Conservation (phyloP, 1,140 invertebrate species). For the Brachystomella parvula region DNA sequence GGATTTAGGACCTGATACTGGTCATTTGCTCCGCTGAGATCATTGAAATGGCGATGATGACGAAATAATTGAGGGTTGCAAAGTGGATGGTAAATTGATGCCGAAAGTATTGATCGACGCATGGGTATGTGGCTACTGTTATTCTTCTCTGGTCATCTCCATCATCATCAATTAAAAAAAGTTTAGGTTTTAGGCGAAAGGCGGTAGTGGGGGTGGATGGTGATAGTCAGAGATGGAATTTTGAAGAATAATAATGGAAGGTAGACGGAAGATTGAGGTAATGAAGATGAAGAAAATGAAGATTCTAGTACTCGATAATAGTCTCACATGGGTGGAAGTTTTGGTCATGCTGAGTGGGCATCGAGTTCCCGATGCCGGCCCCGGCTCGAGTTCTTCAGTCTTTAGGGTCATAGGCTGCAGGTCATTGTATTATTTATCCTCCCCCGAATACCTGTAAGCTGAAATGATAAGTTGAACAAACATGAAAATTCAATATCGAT, state of each 20-base stretch:
- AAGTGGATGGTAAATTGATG: neutral
- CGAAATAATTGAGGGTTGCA: neutral
- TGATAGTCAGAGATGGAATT: neutral
- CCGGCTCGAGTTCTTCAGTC: neutral
- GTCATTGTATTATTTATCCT: neutral
- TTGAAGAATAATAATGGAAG: neutral
- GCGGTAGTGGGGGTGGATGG: neutral
- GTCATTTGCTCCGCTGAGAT: neutral
- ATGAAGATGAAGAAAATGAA: neutral
- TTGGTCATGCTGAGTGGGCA: constrained; percentile 26
- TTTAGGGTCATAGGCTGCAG: neutral
- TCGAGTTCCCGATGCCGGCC: neutral
- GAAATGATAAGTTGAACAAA: neutral
- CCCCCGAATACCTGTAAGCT: neutral
- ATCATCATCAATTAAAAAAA: no score
- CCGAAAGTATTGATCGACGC: constrained; percentile 9
- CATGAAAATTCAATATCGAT: no score
- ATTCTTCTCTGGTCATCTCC: no score
- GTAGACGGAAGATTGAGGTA: neutral
- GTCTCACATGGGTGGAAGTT: constrained; percentile 2
- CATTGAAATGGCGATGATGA: neutral
- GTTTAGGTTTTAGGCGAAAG: no score
- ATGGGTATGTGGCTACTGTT: constrained; percentile 1
- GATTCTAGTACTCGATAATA: neutral
- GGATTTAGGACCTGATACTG: no score